Percentiles rank a stretch among this genome's conserved stretches.
These are phyloP conservation scores for Turritopsis dohrnii DNA, from an alignment of 30 jellyfish, hydroid and myxozoan genomes.

Conservation along the genomic window DNA sequence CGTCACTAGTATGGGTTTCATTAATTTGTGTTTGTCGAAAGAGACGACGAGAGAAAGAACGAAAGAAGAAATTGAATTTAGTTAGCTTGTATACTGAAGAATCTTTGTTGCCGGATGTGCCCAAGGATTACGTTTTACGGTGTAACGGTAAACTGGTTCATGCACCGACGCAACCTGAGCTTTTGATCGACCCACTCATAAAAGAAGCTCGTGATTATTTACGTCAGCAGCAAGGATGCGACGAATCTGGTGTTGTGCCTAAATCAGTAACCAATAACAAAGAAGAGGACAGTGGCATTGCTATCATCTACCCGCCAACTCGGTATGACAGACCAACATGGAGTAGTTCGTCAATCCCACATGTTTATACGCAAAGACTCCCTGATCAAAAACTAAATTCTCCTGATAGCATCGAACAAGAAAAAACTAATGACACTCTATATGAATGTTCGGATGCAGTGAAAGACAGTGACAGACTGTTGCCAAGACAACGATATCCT, in stretches of 20 bases:
- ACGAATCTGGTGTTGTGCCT: background rate
- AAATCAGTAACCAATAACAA: background rate
- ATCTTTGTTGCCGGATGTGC: background rate
- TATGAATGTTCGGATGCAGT: background rate
- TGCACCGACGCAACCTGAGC: conserved; percentile 5
- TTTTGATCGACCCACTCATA: background rate
- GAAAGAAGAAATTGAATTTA: background rate
- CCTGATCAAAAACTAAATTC: background rate
- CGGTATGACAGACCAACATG: background rate
- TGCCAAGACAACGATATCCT: background rate
- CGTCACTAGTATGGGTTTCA: conserved; percentile 74
- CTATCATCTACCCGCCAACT: conserved; percentile 12
- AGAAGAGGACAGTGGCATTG: conserved; percentile 31
- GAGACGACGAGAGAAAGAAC: conserved; percentile 3
- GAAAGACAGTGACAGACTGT: background rate
- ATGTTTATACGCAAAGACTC: background rate
- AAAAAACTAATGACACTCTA: background rate
- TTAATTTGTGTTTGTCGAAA: conserved; percentile 63
- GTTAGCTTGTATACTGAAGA: conserved; percentile 7
- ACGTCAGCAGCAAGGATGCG: background rate
- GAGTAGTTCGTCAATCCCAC: background rate
- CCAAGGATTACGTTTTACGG: conserved; percentile 26
- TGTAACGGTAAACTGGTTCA: conserved; percentile 19
- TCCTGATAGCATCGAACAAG: background rate
- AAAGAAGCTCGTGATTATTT: background rate